Conservation (phyloP, 1,140 invertebrate genomes). For the Notospermus geniculatus region DNA sequence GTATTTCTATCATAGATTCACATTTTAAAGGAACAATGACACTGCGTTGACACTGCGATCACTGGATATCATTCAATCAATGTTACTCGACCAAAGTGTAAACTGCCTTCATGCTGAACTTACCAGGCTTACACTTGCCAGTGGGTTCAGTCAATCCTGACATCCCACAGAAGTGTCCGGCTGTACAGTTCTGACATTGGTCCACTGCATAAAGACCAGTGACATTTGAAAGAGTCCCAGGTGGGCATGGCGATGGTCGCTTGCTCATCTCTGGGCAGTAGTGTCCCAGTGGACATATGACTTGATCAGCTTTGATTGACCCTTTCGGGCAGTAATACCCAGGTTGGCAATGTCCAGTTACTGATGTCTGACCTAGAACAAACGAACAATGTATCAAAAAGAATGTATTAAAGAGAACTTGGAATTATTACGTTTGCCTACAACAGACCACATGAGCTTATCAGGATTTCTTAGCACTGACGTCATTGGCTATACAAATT, state of each 20-base stretch:
- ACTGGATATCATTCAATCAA: too few species aligned
- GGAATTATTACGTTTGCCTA: neutral
- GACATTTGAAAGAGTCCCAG: constrained; percentile 48
- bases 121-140: constrained; percentile 46
- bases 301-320: constrained; percentile 29
- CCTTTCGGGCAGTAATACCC: constrained; percentile 45
- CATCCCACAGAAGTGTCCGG: constrained; percentile 45
- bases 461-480: too few species aligned
- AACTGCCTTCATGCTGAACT: too few species aligned
- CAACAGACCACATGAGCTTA: too few species aligned
- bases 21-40: too few species aligned
- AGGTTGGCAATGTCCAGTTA: constrained; percentile 35
- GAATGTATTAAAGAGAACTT: neutral
- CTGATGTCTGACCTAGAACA: constrained; percentile 33
- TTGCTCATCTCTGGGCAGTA: constrained; percentile 38
- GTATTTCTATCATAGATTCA: too few species aligned
- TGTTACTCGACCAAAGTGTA: too few species aligned
- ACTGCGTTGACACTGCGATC: too few species aligned
- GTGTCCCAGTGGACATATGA: constrained; percentile 40
- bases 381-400: constrained; percentile 4
- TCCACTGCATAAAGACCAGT: constrained; percentile 26
- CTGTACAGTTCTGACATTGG: constrained; percentile 40
- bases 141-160: constrained; percentile 37
- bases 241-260: constrained; percentile 37
- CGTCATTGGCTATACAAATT: too few species aligned